Evolutionary conservation across 1,140 invertebrate genomes (phyloP).

Genomic region (Pseudomyrmex pallidus): DNA sequence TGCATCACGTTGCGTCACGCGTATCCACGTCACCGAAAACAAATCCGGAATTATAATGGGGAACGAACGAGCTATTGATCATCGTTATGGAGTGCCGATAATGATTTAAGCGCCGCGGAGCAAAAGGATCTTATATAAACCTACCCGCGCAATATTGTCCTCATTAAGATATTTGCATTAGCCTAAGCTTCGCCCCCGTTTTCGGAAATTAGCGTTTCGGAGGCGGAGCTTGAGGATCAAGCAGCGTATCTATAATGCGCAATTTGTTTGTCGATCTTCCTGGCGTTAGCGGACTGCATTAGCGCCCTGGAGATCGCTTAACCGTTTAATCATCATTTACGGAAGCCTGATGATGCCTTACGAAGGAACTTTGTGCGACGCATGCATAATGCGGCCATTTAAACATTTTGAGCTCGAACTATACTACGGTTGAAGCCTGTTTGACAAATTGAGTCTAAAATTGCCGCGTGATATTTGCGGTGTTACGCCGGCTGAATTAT

Average conservation of each 20-base stretch:
- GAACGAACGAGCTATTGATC: conserved; percentile 20
- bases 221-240: not conserved
- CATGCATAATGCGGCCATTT: conserved; percentile 10
- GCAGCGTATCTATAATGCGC: conserved; percentile 34
- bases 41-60: conserved; percentile 40
- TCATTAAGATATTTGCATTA: conserved; percentile 55
- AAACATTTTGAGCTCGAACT: conserved; percentile 1
- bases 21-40: conserved; percentile 11
- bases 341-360: conserved; percentile 1
- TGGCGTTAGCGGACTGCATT: conserved; percentile 26
- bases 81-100: not conserved
- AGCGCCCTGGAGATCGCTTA: conserved; percentile 44
- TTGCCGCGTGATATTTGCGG: not conserved
- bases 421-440: not conserved
- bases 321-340: conserved; percentile 51
- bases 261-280: conserved; percentile 46
- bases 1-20: not conserved
- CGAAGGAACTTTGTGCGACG: conserved; percentile 31
- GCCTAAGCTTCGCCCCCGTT: conserved; percentile 8
- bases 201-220: conserved; percentile 42
- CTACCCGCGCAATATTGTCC: conserved; percentile 22
- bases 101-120: conserved; percentile 21
- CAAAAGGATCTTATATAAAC: not conserved
- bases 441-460: conserved; percentile 1
- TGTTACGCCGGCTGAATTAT: not conserved